Evolutionary conservation across 2,888 invertebrate species (phyloP).

Genomic region (Nezara viridula): DNA sequence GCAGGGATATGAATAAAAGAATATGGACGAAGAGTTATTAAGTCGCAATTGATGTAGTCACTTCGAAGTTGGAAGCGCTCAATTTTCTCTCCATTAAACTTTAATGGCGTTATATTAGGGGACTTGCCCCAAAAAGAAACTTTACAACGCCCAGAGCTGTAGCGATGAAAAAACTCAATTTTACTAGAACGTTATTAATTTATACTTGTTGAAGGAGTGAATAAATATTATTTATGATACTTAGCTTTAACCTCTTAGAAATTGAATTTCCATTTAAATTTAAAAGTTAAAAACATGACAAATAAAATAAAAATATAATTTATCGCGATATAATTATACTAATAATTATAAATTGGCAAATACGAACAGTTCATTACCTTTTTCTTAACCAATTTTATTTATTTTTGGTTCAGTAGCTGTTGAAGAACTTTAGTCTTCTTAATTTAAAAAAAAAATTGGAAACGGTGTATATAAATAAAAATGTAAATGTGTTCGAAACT

Average conservation of each 20-base stretch:
- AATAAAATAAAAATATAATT: too few species aligned
- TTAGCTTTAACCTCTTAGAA: neutral
- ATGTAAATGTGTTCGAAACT: too few species aligned
- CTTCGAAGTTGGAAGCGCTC: neutral
- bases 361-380: too few species aligned
- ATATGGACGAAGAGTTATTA: neutral
- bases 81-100: slow-evolving; percentile 20
- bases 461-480: too few species aligned
- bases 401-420: too few species aligned
- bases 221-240: neutral
- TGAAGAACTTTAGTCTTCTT: too few species aligned
- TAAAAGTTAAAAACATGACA: too few species aligned
- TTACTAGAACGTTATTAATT: neutral
- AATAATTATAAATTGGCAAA: too few species aligned
- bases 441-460: too few species aligned
- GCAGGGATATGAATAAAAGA: neutral
- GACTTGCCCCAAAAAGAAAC: slow-evolving; percentile 8
- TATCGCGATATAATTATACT: too few species aligned
- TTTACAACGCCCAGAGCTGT: neutral
- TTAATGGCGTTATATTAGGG: neutral
- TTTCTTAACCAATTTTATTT: too few species aligned
- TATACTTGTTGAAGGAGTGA: neutral
- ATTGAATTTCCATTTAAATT: too few species aligned
- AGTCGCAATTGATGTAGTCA: neutral
- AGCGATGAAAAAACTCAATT: slow-evolving; percentile 20